Base-by-base conservation (phyloP, 2,888 invertebrate species). In the Eilema caniola region DNA sequence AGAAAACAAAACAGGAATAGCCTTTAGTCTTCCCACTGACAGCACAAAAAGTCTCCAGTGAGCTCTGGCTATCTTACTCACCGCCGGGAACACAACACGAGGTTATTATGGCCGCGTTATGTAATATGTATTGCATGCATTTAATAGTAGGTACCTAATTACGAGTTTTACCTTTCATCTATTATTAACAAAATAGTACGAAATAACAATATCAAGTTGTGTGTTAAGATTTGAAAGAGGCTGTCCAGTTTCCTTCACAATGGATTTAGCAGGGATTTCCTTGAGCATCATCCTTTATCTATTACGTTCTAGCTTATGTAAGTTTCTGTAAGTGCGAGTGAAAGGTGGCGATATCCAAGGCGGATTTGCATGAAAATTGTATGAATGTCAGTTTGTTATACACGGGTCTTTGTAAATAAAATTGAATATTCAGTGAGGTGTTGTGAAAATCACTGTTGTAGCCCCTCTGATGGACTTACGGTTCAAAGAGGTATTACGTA, bases 351-450 rank as follows among this genome's bases (percentile, higher is more conserved):
- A 71, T 66, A 23, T 59, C 61, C 70, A 70, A 74, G 72, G 72
- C 69, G 63, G 73, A 68, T 75, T 77, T 73, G 81, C 83, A 89
- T 90, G 89, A 91, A 93, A 92, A 90, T 92, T 92, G 90, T 86
- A 91, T 92, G 89, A 86, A 88, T 90, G 89, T 81, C 81, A 78
- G 82, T 86, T 88, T 86, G 89, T 87, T 89, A 88, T 87, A 82
- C 78, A 84, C 83, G 82, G 86, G 83, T 89, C 92, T 92, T 92
- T 92, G 93, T 92, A 89, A 92, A 92, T 91, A 93, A 92, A 93
- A 95, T 94, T 93, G 92, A 93, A 94, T 94, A 95, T 94, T 93
- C 93, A 93, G 89, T 89, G 86, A 90, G 92, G 90, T 88, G 88
- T 88, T 88, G 82, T 77, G 87, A 86, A 93, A 95, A 95, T 95